These are phyloP conservation scores for Pristionchus arcanus DNA, from an alignment of 2,888 invertebrate species.

Conservation along the genomic window DNA sequence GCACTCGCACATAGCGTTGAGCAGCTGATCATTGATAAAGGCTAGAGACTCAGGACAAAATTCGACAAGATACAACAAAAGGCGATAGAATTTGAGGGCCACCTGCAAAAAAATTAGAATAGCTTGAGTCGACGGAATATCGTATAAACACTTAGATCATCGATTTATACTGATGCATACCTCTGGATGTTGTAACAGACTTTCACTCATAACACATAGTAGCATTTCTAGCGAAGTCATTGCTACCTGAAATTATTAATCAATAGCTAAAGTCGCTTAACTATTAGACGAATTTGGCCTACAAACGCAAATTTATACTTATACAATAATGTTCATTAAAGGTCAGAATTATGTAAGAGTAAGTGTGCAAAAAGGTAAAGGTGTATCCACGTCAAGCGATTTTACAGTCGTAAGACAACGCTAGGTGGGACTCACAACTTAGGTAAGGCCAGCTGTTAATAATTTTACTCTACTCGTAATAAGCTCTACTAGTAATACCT, in stretches of 20 bases:
- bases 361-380: too few species aligned
- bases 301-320: too few species aligned
- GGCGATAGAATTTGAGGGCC: conserved; percentile 81
- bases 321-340: too few species aligned
- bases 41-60: conserved; percentile 85
- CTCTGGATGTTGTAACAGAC: conserved; percentile 83
- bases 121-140: background rate
- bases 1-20: conserved; percentile 79
- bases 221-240: conserved; percentile 83
- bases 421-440: too few species aligned
- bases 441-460: too few species aligned
- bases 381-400: too few species aligned
- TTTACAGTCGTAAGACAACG: too few species aligned
- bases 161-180: conserved; percentile 15
- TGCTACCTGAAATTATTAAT: conserved; percentile 57
- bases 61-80: conserved; percentile 85
- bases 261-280: too few species aligned
- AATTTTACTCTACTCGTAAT: background rate
- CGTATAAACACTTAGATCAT: background rate
- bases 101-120: conserved; percentile 18
- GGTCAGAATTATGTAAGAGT: too few species aligned
- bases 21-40: conserved; percentile 77
- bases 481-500: conserved; percentile 47
- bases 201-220: conserved; percentile 87
- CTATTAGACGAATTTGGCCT: too few species aligned